Evolutionary conservation across 2,113 vertebrate species (phyloP), one percentile per base, ranked within the genome.

Genomic region (Cebus imitator): DNA sequence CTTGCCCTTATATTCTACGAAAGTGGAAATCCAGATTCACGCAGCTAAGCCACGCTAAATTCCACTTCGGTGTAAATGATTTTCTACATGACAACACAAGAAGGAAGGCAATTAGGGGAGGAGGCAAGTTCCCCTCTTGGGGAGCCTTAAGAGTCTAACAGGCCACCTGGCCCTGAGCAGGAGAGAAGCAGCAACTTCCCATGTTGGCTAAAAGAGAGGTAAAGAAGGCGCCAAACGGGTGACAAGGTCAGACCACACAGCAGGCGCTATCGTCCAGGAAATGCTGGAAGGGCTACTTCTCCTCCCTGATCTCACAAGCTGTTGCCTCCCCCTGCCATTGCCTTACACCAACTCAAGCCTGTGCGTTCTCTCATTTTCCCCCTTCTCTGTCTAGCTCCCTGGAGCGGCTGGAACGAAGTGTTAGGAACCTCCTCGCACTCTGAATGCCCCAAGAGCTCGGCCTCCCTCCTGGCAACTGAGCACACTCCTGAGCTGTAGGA

Each of bases 401-500:
- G 3, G 43, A 52, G 72, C 72, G 55, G 6, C 40, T 43, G 1
- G 45, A 81, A 78, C 21, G 3, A 35, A 76, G 75, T 1, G 5
- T 32, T 4, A 58, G 23, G 87, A 84, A 64, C 45, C n/a, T 20
- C 35, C 37, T 70, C 37, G 14, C 55, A 16, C 75, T 3, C 10
- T 2, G 10, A n/a, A 7, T 35, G 55, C 11, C 30, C n/a, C 7
- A 6, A 27, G 21, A 80, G 21, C 64, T 73, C 30, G 37, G n/a
- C 40, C 30, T 23, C n/a, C 45, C 11, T 11, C 17, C 43, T 43
- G 82, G 25, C 20, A 61, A 8, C 37, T 7, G 8, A 27, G 8
- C 43, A 13, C 45, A 6, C 3, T 27, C 64, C 48, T 23, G 1
- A 0, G 35, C 8, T 45, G 18, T 8, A 35, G 9, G 30, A 35